Conservation (phyloP, 2,113 vertebrate genomes). For the Redunca redunca region DNA sequence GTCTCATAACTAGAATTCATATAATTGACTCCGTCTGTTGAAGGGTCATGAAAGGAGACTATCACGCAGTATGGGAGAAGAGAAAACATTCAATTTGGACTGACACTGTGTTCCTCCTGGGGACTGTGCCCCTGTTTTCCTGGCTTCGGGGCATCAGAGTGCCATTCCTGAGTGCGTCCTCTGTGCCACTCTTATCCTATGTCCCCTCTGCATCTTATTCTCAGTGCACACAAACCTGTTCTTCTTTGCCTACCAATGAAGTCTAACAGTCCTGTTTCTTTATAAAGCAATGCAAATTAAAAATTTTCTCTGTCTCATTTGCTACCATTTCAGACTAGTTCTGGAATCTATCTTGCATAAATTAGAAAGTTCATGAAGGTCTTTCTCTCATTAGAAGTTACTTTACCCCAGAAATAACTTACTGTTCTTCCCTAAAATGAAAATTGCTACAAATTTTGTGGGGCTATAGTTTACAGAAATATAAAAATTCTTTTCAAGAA, state of each 20-base stretch:
- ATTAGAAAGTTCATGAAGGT: neutral
- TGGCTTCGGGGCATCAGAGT: neutral
- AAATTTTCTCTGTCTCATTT: neutral
- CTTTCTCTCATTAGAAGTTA: neutral
- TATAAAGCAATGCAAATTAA: neutral
- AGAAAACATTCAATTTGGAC: neutral
- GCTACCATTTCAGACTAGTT: neutral
- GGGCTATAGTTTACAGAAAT: neutral
- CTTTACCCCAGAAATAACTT: neutral
- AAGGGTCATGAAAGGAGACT: neutral
- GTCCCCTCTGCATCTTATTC: neutral
- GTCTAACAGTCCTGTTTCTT: conserved; percentile 7
- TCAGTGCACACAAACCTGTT: neutral
- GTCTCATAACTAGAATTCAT: neutral
- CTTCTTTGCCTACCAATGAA: neutral
- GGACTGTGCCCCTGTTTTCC: neutral
- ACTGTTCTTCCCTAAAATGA: neutral
- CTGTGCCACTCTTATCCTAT: neutral
- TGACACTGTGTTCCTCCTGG: neutral
- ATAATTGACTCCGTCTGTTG: neutral
- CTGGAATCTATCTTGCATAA: neutral
- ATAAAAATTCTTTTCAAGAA: neutral
- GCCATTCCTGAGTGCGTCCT: neutral
- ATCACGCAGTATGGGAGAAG: neutral
- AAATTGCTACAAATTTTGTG: neutral